Evolutionary conservation across 2,888 invertebrate genomes (phyloP).

Genomic region (Lithophane ornitopus): DNA sequence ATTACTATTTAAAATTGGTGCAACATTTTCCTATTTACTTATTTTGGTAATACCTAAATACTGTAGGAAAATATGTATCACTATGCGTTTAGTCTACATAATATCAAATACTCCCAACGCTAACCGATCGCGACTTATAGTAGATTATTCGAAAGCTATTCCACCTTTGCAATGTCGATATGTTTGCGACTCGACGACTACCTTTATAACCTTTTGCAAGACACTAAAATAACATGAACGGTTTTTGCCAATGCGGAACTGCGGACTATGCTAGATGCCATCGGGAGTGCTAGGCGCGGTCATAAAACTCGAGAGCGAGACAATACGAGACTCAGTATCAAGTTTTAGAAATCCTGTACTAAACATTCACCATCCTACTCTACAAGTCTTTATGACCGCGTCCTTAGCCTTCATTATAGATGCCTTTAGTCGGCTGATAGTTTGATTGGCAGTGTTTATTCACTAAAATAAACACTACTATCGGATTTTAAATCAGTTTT

Average conservation of each 20-base stretch:
- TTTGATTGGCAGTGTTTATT: background rate
- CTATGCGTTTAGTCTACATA: constrained; percentile 61
- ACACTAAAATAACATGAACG: background rate
- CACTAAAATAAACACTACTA: no score
- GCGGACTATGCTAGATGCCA: background rate
- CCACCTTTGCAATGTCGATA: constrained; percentile 49
- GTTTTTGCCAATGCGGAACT: background rate
- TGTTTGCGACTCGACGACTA: constrained; percentile 22
- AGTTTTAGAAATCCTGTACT: background rate
- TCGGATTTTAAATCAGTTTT: background rate
- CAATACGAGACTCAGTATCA: background rate
- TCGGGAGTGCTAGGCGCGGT: background rate
- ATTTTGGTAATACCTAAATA: constrained; percentile 56
- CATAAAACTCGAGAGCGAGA: background rate
- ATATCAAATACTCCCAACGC: constrained; percentile 47
- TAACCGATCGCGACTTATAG: constrained; percentile 15
- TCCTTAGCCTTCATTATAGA: background rate
- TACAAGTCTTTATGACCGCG: constrained; percentile 5
- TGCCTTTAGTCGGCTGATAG: background rate
- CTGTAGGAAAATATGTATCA: constrained; percentile 68
- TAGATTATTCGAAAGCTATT: constrained; percentile 31
- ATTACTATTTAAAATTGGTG: constrained; percentile 19
- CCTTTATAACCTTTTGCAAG: constrained; percentile 1
- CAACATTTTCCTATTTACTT: constrained; percentile 36
- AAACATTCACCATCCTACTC: background rate